Evolutionary conservation across 1,140 invertebrate genomes (phyloP).

Genomic region (Phthorimaea operculella): DNA sequence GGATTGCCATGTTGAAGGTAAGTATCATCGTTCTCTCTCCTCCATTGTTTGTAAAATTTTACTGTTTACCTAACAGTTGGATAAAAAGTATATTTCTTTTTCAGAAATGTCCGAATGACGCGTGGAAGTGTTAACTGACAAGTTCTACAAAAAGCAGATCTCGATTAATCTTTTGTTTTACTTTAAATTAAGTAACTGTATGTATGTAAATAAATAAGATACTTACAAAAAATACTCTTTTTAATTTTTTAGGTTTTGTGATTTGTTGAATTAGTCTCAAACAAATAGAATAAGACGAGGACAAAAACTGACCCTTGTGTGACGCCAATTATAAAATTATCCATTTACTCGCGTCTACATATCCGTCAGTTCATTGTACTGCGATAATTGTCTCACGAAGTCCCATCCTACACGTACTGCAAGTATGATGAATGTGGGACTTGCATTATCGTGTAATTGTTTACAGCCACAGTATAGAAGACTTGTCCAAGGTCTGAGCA

Average conservation of each 20-base stretch:
- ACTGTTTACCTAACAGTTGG: too few relatives aligned
- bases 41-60: too few relatives aligned
- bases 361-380: constrained; percentile 27
- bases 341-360: neutral
- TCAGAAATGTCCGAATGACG: constrained; percentile 50
- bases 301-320: neutral
- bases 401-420: neutral
- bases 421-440: neutral
- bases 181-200: too few relatives aligned
- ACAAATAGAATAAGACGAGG: neutral
- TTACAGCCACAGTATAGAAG: constrained; percentile 15
- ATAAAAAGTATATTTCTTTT: constrained; percentile 22
- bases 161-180: too few relatives aligned
- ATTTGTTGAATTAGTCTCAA: too few relatives aligned
- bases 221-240: too few relatives aligned
- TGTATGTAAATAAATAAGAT: too few relatives aligned
- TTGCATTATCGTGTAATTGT: neutral
- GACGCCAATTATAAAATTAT: neutral
- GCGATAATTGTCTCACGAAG: constrained; percentile 18
- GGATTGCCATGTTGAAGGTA: constrained; percentile 59
- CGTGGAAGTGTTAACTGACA: constrained; percentile 35
- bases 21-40: too few relatives aligned
- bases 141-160: too few relatives aligned
- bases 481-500: constrained; percentile 26
- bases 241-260: too few relatives aligned